Base-by-base conservation (phyloP, 1,140 invertebrate species). In the Helicoverpa zea region DNA sequence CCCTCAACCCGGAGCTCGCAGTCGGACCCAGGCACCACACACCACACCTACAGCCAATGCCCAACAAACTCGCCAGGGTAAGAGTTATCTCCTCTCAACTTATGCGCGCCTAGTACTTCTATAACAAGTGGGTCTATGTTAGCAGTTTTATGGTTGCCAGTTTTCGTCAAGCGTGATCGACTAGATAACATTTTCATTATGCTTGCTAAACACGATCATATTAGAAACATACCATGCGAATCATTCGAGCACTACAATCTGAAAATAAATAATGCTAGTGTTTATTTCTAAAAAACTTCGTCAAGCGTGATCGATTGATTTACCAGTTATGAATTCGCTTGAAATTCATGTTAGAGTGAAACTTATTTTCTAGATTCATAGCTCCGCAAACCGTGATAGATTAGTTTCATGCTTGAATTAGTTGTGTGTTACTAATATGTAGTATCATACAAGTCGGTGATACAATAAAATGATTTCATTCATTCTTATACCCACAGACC, bases 1-100 rank as follows among this genome's bases (percentile, higher is more conserved):
- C 97, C 29, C 95, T 99, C 66, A 99, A 99, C 96, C 98, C 98
- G 30, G 97, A 99, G 84, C 93, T 98, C 66, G 93, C 92, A 11
- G 80, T 79, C 70, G 90, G 86, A 56, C 76, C 84, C 10, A 76
- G 89, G 11, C 86, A 90, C 81, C 90, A 89, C 84, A 89, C 87
- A 81, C 84, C 92, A 49, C 89, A 88, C 73, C 83, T 88, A 14
- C 92, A 90, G 89, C 90, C 92, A 76, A 94, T 95, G 88, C 94
- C 95, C 76, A 95, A 94, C 87, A 93, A 92, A 88, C 87, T 95
- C 59, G 92, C 93, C 56, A 92, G 95, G 89, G 95, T 95, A 84
- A 88, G 94, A 82, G 72, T 11, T 0, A 54, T 14, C 29, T 66
- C 61, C 54, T 52, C 10, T 30, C 7, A 49, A 47, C 16, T 56